Conservation (phyloP, 2,888 invertebrate genomes). For the Horisme vitalbata region DNA sequence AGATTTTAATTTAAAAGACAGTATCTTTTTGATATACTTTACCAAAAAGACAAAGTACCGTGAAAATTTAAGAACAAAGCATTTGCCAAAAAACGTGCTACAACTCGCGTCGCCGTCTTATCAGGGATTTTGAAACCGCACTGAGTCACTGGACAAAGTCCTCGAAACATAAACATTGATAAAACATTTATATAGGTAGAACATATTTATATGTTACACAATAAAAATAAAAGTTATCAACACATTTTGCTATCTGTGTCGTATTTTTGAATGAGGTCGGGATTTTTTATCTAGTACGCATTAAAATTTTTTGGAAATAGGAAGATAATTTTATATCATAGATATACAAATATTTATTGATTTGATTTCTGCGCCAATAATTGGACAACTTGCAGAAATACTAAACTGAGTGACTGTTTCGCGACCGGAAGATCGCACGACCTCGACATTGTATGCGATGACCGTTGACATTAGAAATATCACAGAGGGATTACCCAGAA, state of each 20-base stretch:
- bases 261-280: slow-evolving; percentile 28
- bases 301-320: no score
- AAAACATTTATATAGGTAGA: slow-evolving; percentile 36
- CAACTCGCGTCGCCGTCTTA: slow-evolving; percentile 28
- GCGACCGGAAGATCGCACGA: background rate
- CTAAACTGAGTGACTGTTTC: background rate
- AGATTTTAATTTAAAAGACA: no score
- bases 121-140: slow-evolving; percentile 39
- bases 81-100: slow-evolving; percentile 19
- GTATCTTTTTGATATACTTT: no score
- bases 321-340: no score
- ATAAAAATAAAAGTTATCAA: slow-evolving; percentile 17
- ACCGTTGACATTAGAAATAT: slow-evolving; percentile 4
- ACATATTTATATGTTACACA: slow-evolving; percentile 41
- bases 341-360: no score
- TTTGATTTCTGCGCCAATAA: background rate
- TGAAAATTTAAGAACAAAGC: background rate
- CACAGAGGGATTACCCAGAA: background rate
- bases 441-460: slow-evolving; percentile 14
- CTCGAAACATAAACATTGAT: slow-evolving; percentile 41
- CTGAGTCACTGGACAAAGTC: slow-evolving; percentile 49
- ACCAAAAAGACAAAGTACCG: no score
- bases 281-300: slow-evolving; percentile 5
- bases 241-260: slow-evolving; percentile 27
- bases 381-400: background rate